These are phyloP conservation scores for Drosophila mojavensis DNA, from an alignment of 1,140 invertebrate genomes.

Conservation along the genomic window DNA sequence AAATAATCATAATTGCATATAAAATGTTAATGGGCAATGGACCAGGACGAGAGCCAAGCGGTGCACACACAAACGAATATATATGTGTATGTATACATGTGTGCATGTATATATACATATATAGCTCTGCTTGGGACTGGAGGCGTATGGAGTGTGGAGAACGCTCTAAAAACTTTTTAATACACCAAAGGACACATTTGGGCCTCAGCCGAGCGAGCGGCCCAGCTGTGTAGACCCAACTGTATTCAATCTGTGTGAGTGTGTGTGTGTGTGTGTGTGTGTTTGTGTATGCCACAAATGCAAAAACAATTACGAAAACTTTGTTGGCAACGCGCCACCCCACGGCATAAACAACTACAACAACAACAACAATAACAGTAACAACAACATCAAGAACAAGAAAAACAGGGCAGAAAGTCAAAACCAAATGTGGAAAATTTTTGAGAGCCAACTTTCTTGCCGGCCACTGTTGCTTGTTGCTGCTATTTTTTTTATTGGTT, in stretches of 20 bases:
- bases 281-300: conserved; percentile 72
- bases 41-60: conserved; percentile 35
- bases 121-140: no score
- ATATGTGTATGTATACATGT: neutral
- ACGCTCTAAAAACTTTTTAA: conserved; percentile 72
- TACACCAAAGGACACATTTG: conserved; percentile 82
- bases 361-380: conserved; percentile 4
- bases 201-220: conserved; percentile 38
- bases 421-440: conserved; percentile 78
- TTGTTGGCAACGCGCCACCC: conserved; percentile 56
- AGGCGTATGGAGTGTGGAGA: conserved; percentile 27
- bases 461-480: conserved; percentile 63
- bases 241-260: conserved; percentile 3
- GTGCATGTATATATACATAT: conserved; percentile 1
- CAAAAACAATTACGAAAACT: conserved; percentile 82
- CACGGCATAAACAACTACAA: conserved; percentile 31
- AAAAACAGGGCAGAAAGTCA: conserved; percentile 49
- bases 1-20: conserved; percentile 83
- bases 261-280: conserved; percentile 15
- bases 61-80: neutral
- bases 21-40: conserved; percentile 82
- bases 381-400: conserved; percentile 9
- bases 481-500: conserved; percentile 48
- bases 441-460: conserved; percentile 66
- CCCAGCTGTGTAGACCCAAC: conserved; percentile 16